phyloP scores from a whole-genome alignment of 2,113 vertebrate species.

The Orycteropus afer region DNA sequence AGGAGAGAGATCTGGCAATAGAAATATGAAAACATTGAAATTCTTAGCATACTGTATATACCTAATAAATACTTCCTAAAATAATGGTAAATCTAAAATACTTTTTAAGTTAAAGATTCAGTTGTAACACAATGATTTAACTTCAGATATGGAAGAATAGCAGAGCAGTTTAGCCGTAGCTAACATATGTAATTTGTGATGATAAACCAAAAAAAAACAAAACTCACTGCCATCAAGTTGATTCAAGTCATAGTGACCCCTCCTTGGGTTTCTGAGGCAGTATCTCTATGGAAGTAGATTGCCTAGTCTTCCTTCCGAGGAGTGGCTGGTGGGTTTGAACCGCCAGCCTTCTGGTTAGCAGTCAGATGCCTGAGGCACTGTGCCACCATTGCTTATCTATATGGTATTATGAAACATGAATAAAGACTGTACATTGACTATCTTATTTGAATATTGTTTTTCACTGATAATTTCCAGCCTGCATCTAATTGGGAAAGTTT shows the following conservation, averaged over 20 bases:
- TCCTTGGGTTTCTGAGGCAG: too few species aligned
- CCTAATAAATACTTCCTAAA: not conserved
- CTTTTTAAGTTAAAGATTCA: not conserved
- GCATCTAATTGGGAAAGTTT: not conserved
- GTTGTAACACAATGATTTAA: not conserved
- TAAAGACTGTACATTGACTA: not conserved
- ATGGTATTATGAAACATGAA: not conserved
- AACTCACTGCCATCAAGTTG: too few species aligned
- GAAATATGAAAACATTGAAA: conserved; percentile 7
- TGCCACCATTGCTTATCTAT: not conserved
- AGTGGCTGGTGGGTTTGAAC: too few species aligned
- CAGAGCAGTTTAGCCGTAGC: not conserved
- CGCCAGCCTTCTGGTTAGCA: too few species aligned
- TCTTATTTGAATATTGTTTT: conserved; percentile 23
- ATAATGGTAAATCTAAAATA: not conserved
- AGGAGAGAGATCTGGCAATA: not conserved
- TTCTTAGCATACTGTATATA: not conserved
- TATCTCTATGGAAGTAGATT: too few species aligned
- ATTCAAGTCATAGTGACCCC: too few species aligned
- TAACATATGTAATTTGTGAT: not conserved
- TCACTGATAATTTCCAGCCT: not conserved
- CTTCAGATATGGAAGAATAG: not conserved
- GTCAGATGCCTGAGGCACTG: too few species aligned
- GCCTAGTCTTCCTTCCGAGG: too few species aligned
- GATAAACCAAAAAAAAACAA: too few species aligned